Base-by-base conservation (phyloP, 2,888 invertebrate genomes). In the Thymelicus sylvestris region DNA sequence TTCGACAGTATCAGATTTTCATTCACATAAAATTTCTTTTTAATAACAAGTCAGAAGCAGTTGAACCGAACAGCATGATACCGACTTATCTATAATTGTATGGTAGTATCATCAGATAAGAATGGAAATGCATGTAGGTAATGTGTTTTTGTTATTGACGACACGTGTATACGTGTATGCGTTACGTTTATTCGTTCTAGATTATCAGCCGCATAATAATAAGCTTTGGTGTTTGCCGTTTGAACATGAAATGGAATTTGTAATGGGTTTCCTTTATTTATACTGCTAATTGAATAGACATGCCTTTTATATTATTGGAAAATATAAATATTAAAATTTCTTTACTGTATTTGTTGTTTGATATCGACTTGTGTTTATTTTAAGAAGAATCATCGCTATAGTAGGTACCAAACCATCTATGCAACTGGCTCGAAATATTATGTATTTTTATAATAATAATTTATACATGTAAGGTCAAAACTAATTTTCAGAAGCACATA, bases 91-190 rank as follows among this genome's bases (percentile, higher is more conserved):
- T 67, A 67, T 67, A 67, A 67, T 67, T 63, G 48, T 64, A 64
- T 64, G 67, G 67, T 62, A 67, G 67, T 67, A 67, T 62, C 67
- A 67, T 62, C 73, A 75, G 76, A 76, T 76, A 76, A 76, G 75
- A 66, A 72, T 74, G 66, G 71, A 74, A 75, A 73, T 70, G 71
- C 68, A 66, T 70, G 74, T 73, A 65, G 59, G 31, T 59, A 67
- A 72, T 67, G 67, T 52, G 72, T 71, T 66, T 72, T 74, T 73
- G 74, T 75, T 75, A 72, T 73, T 76, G 74, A 72, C 73, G 73
- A 72, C 71, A 72, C 73, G 74, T 73, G 74, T 72, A 72, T 75
- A 72, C 73, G 74, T 73, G 74, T 72, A 72, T 75, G 73, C 67
- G 59, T 69, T 64, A 69, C 64, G 59, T 68, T 66, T 73, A 66